phyloP scores from a whole-genome alignment of 2,888 invertebrate species.

The Drosophila atripex region DNA sequence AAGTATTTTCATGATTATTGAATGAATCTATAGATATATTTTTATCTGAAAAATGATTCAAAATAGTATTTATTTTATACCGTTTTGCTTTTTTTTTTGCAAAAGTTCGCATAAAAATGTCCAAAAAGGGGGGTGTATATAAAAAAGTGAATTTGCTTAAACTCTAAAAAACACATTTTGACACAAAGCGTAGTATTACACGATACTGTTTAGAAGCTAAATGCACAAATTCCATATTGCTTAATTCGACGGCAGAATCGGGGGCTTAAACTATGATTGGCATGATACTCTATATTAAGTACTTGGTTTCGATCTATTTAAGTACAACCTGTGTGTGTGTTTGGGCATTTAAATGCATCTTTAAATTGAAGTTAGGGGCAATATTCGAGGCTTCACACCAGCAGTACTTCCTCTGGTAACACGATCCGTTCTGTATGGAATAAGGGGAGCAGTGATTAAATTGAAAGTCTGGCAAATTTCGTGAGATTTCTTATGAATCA shows the following conservation, averaged over 20 bases:
- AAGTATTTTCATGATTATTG: not conserved
- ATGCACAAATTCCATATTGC: constrained; percentile 19
- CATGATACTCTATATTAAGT: constrained; percentile 48
- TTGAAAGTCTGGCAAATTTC: constrained; percentile 10
- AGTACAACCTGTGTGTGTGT: constrained; percentile 59
- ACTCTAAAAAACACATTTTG: constrained; percentile 16
- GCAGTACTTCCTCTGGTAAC: constrained; percentile 9
- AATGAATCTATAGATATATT: too few relatives aligned
- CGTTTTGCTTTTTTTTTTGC: constrained; percentile 19
- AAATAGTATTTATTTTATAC: constrained; percentile 2
- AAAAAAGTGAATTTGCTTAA: constrained; percentile 21
- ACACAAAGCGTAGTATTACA: constrained; percentile 19
- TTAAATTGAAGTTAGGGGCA: not conserved
- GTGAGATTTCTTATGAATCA: constrained; percentile 23
- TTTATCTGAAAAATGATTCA: not conserved
- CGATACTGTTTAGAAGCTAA: constrained; percentile 13
- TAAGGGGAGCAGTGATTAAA: constrained; percentile 25
- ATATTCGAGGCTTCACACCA: constrained; percentile 34
- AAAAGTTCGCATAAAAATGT: constrained; percentile 37
- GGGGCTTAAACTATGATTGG: constrained; percentile 48
- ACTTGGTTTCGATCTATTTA: constrained; percentile 38
- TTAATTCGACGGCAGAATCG: constrained; percentile 38
- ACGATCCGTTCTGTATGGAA: constrained; percentile 22
- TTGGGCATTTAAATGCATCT: constrained; percentile 9
- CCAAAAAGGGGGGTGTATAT: constrained; percentile 26